Percentiles rank a stretch among this genome's conserved stretches.
Evolutionary conservation across 1,140 invertebrate genomes (phyloP).

Genomic region (Semibalanus balanoides): DNA sequence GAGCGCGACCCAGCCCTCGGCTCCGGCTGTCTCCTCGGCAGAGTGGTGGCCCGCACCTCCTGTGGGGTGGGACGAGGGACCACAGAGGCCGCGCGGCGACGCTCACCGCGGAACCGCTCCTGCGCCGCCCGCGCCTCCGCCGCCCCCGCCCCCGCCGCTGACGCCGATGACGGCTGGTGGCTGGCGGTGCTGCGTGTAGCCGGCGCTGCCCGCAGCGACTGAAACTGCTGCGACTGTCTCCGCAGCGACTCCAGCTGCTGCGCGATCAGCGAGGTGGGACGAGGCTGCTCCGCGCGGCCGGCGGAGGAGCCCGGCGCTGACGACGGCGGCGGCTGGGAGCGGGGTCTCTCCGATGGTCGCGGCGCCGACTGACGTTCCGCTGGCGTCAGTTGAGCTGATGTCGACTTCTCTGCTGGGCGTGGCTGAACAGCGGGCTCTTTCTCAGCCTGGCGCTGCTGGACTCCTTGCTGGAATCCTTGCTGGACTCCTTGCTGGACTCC

Average conservation of each 20-base stretch:
- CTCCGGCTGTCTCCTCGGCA: not conserved
- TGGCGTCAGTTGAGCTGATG: not conserved
- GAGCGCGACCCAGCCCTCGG: no score
- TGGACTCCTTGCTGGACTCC: no score
- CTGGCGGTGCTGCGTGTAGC: not conserved
- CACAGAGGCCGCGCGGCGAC: no score
- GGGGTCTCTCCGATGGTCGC: not conserved
- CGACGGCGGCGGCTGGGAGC: not conserved
- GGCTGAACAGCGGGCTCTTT: not conserved
- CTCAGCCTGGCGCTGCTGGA: no score
- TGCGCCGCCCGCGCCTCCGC: not conserved
- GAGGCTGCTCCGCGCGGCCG: no score
- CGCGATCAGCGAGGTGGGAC: not conserved
- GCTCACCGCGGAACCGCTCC: not conserved
- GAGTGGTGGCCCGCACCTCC: no score
- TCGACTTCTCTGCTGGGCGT: not conserved
- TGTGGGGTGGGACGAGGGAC: no score
- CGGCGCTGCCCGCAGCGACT: not conserved
- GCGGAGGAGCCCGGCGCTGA: no score
- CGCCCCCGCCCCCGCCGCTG: no score
- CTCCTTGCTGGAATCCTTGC: no score
- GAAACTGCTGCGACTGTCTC: not conserved
- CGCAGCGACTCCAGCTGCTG: not conserved
- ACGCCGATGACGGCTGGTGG: not conserved
- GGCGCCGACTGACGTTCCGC: no score